Conservation (phyloP, 2,797 vertebrate species). For the Carcharodon carcharias region DNA sequence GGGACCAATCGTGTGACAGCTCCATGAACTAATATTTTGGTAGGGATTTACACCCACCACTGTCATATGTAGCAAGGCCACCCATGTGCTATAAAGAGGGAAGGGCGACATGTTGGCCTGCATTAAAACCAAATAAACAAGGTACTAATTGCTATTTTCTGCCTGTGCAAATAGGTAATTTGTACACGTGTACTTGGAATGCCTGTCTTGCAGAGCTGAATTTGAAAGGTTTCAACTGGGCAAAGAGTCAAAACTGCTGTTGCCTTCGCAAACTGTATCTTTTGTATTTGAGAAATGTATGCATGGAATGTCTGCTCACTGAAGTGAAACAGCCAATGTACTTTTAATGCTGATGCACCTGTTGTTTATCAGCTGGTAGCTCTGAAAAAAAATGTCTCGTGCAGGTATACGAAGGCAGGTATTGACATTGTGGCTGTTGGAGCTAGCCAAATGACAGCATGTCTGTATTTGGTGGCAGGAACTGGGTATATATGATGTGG, state of each 20-base stretch:
- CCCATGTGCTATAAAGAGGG: background rate
- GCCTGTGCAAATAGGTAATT: background rate
- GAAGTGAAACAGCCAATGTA: background rate
- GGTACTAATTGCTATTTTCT: background rate
- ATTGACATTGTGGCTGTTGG: background rate
- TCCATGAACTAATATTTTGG: background rate
- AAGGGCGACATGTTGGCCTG: too few species aligned
- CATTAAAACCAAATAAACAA: background rate
- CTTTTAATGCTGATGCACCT: background rate
- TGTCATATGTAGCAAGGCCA: background rate
- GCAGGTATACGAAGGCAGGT: background rate
- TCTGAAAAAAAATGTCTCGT: background rate
- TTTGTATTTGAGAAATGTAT: background rate
- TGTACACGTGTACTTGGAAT: too few species aligned
- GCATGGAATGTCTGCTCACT: background rate
- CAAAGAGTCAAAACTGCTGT: background rate
- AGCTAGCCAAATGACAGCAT: background rate
- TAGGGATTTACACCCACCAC: too few species aligned
- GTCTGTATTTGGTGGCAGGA: background rate
- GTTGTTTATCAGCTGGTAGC: background rate
- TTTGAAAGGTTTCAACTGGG: background rate
- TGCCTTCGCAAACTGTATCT: background rate
- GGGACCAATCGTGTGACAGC: background rate
- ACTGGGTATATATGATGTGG: background rate
- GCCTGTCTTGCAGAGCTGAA: background rate